These are phyloP conservation scores for Eubucco bourcierii DNA, from an alignment of 2,113 vertebrate species.

Conservation along the genomic window DNA sequence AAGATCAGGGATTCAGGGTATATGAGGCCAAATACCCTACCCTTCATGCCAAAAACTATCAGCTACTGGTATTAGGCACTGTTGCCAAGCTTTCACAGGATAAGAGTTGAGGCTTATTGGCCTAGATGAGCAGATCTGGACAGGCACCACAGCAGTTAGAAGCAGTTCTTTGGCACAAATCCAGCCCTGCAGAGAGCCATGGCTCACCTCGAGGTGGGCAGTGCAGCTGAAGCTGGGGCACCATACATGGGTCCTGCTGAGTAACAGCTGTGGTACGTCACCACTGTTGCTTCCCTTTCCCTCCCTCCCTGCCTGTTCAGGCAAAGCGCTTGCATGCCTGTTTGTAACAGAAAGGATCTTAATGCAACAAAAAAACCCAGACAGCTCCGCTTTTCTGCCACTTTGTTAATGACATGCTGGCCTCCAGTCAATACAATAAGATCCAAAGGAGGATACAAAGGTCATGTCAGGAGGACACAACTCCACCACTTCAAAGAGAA, in stretches of 20 bases:
- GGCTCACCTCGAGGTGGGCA: accelerated
- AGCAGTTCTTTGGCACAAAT: background rate
- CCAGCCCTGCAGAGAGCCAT: accelerated
- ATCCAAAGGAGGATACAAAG: constrained; percentile 38
- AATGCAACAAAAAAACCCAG: background rate
- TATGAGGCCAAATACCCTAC: constrained; percentile 10
- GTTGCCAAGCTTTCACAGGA: background rate
- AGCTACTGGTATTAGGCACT: background rate
- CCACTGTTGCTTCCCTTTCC: background rate
- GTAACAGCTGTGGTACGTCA: background rate
- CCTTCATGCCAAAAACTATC: constrained; percentile 20
- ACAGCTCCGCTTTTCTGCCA: background rate
- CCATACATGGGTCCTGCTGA: accelerated
- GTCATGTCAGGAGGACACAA: background rate
- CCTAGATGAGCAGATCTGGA: background rate
- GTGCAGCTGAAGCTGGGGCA: accelerated
- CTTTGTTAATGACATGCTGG: constrained; percentile 33
- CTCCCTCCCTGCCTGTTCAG: background rate
- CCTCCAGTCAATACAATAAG: constrained; percentile 10
- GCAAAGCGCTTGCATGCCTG: background rate
- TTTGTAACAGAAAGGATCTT: background rate
- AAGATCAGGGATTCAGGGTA: constrained; percentile 9
- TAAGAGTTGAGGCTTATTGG: background rate
- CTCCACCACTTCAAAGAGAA: constrained; percentile 29
- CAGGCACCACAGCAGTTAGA: background rate